A percentile compares a stretch with the other conserved stretches of the same genome.
These are phyloP conservation scores for Ailuropoda melanoleuca DNA, from an alignment of 2,113 vertebrate species.

Conservation along the genomic window DNA sequence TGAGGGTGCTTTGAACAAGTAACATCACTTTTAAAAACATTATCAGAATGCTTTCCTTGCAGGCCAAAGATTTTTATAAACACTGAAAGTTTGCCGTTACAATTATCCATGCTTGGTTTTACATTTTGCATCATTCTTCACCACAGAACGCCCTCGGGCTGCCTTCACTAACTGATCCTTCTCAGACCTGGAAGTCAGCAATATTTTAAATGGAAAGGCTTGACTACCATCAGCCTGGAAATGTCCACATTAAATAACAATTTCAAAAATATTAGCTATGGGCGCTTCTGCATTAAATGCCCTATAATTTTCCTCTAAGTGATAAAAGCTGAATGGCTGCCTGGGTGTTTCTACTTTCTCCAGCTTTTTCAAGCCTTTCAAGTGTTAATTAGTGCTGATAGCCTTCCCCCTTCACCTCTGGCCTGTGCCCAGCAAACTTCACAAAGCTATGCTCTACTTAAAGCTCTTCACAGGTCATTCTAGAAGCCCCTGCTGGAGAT, in stretches of 20 bases:
- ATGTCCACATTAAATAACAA: neutral
- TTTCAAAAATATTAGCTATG: neutral
- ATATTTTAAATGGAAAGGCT: neutral
- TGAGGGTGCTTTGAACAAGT: neutral
- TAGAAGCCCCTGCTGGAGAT: neutral
- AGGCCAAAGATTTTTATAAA: neutral
- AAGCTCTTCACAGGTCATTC: neutral
- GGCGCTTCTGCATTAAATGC: neutral
- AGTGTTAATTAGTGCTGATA: neutral
- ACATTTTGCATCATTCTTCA: neutral
- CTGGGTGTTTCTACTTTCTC: neutral
- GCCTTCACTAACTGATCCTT: neutral
- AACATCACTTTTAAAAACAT: neutral
- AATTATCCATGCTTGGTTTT: neutral
- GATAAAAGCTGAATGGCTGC: constrained; percentile 4
- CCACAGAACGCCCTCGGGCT: neutral
- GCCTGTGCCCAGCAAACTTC: neutral
- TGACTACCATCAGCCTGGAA: neutral
- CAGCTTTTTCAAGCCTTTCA: neutral
- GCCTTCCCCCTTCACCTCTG: neutral
- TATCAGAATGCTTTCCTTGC: constrained; percentile 8
- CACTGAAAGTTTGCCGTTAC: neutral
- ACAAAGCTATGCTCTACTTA: neutral
- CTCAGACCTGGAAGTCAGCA: neutral
- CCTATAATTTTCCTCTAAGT: neutral